These are phyloP conservation scores for Apamea epomidion DNA, from an alignment of 2,888 invertebrate genomes.

Conservation along the genomic window DNA sequence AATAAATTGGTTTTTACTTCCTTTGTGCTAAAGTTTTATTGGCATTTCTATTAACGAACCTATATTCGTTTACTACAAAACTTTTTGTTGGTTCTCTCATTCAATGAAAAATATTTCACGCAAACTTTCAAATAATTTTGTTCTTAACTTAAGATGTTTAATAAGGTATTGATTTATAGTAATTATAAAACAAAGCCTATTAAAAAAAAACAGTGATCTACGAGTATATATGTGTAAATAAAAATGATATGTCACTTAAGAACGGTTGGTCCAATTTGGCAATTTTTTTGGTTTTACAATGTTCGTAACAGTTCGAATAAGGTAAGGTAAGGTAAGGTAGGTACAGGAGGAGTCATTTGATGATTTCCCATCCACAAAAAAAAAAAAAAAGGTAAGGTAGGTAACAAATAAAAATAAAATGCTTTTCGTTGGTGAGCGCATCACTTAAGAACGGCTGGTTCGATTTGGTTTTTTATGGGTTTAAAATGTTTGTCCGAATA, in stretches of 20 bases:
- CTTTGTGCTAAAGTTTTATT: slow-evolving; percentile 28
- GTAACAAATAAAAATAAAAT: background rate
- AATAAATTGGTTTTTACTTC: slow-evolving; percentile 8
- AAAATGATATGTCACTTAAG: too few species aligned
- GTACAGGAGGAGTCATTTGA: too few species aligned
- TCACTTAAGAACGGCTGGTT: background rate
- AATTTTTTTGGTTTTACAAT: too few species aligned
- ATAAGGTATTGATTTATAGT: background rate
- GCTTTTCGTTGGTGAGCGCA: background rate
- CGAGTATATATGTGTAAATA: too few species aligned
- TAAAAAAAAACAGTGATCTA: background rate
- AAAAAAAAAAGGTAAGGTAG: too few species aligned
- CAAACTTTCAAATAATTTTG: background rate
- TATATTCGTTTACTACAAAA: background rate
- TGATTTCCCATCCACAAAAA: too few species aligned
- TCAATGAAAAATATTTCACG: background rate
- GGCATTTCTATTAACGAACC: background rate
- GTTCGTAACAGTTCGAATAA: too few species aligned
- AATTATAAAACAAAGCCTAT: background rate
- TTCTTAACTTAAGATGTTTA: background rate
- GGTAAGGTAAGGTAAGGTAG: too few species aligned
- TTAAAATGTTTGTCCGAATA: background rate
- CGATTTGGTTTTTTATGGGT: background rate
- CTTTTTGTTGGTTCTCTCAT: background rate
- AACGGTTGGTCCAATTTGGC: too few species aligned